Percentiles rank a stretch among this genome's conserved stretches.
Evolutionary conservation across 2,888 invertebrate species (phyloP).

Genomic region (Stenurella melanura): DNA sequence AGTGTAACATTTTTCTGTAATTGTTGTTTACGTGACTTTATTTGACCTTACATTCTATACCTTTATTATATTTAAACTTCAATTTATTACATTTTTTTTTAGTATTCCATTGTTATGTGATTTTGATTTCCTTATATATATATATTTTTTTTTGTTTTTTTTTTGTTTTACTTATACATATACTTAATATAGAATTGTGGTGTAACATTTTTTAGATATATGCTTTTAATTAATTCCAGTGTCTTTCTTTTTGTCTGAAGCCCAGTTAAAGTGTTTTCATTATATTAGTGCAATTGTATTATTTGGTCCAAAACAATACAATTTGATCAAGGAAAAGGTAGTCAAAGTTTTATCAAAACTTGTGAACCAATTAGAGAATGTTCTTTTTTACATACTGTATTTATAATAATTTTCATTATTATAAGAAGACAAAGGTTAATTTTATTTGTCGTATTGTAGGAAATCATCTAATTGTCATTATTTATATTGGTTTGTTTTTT

Average conservation of each 20-base stretch:
- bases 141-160: too few relatives aligned
- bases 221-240: conserved; percentile 26
- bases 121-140: conserved; percentile 8
- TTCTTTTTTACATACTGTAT: background rate
- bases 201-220: conserved; percentile 26
- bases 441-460: conserved; percentile 25
- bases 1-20: background rate
- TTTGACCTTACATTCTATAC: conserved; percentile 7
- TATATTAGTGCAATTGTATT: conserved; percentile 5
- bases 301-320: conserved; percentile 1
- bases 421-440: background rate
- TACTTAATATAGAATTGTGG: conserved; percentile 29
- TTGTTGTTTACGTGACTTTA: background rate
- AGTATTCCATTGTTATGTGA: background rate
- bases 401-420: background rate
- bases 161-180: conserved; percentile 17
- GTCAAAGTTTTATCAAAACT: too few relatives aligned
- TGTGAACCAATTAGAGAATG: too few relatives aligned
- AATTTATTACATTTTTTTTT: background rate
- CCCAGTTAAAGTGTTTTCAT: conserved; percentile 8
- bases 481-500: conserved; percentile 22
- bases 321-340: background rate
- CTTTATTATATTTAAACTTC: background rate
- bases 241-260: background rate
- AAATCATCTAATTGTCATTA: conserved; percentile 11